Evolutionary conservation across 2,888 invertebrate species (phyloP), one percentile per base, ranked within the genome.

Genomic region (Eumerus sabulonum): DNA sequence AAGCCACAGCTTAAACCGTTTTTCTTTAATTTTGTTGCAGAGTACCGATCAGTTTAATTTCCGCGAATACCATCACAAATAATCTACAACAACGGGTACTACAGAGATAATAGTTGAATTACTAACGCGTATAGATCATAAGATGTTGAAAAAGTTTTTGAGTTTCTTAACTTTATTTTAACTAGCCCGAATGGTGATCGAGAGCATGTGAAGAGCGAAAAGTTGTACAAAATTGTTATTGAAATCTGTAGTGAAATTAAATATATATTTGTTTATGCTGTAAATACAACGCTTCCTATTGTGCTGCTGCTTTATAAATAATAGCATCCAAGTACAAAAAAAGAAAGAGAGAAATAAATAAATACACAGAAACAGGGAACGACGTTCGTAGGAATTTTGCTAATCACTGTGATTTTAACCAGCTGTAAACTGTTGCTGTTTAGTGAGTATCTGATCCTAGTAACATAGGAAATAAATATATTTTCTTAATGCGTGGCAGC

Each of bases 81-180:
- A 63, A 62, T 56, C 73, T 79, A 81, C 76, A 86, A 88, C 85
- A 87, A 88, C 88, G 88, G 88, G 88, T 87, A 86, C 88, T 86
- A 85, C 86, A 83, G 86, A 88, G 84, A 85, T 88, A 76, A 86
- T 88, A 82, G 81, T 86, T 82, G 85, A 88, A 86, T 84, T 88
- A 85, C 87, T 87, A 83, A 88, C 88, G 85, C 86, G 86, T 87
- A 82, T 86, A 84, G 87, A 88, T 85, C 85, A 86, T 76, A 88
- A 89, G 84, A 79, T 88, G 88, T 85, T 89, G 84, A 87, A 87
- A 51, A 86, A 86, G 82, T 85, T 87, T 81, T 85, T 85, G 71
- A 85, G 84, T 84, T 83, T 82, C 82, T 85, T 84, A 84, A 85
- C 86, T 79, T 84, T 40, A 9, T 82, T 85, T 82, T 79, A 84